Conservation (phyloP, 2,888 invertebrate species). For the Hirtodrosophila trivittata region DNA sequence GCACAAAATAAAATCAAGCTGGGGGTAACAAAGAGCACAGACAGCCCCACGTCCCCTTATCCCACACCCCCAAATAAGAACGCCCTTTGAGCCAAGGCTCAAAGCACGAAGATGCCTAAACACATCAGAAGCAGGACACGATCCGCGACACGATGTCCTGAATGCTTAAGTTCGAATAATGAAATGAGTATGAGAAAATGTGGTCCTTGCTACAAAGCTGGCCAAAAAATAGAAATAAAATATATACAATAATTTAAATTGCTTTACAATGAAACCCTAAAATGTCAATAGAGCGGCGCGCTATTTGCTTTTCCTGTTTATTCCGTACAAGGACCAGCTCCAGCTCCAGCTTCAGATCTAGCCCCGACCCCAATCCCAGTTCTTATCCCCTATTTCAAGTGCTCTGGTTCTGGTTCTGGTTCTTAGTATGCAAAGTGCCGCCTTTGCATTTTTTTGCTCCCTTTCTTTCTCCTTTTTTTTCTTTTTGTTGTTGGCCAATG, state of each 20-base stretch:
- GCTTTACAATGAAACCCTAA: slow-evolving; percentile 78
- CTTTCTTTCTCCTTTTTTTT: slow-evolving; percentile 3
- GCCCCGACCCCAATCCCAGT: not conserved
- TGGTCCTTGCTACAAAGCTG: not conserved
- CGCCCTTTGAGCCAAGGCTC: slow-evolving; percentile 2
- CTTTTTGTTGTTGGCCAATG: slow-evolving; percentile 26
- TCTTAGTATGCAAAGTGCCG: slow-evolving; percentile 76
- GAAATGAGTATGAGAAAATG: slow-evolving; percentile 13
- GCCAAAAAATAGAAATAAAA: slow-evolving; percentile 58
- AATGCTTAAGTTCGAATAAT: slow-evolving; percentile 67
- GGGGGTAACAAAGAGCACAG: slow-evolving; percentile 18
- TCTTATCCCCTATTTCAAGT: no score
- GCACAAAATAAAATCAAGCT: slow-evolving; percentile 76
- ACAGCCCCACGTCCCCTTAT: no score
- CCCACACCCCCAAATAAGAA: not conserved
- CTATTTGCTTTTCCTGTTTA: slow-evolving; percentile 71
- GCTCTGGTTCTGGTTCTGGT: slow-evolving; percentile 10
- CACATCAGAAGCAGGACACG: slow-evolving; percentile 43
- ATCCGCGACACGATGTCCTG: slow-evolving; percentile 71
- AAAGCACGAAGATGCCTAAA: slow-evolving; percentile 22
- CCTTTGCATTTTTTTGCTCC: slow-evolving; percentile 36
- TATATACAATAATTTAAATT: slow-evolving; percentile 77
- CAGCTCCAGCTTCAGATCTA: not conserved
- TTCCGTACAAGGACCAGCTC: slow-evolving; percentile 12
- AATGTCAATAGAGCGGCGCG: slow-evolving; percentile 71